Conservation (phyloP, 1,140 invertebrate genomes). For the Hydropsyche tenuis region DNA sequence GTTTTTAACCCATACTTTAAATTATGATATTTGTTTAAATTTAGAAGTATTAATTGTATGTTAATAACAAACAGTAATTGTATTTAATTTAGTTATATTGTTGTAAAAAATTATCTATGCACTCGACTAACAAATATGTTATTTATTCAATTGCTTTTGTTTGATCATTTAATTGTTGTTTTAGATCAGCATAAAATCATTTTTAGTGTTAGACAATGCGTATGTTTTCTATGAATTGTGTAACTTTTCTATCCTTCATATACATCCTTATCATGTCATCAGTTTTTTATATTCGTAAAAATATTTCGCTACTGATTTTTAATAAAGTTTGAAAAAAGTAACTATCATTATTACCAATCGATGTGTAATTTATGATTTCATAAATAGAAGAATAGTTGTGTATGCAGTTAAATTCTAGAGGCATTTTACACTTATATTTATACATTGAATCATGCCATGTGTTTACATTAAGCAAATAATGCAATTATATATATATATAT, state of each 20-base stretch:
- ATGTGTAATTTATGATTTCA: background rate
- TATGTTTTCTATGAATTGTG: constrained; percentile 12
- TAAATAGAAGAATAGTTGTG: constrained; percentile 21
- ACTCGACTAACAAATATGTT: constrained; percentile 30
- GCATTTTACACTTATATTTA: constrained; percentile 35
- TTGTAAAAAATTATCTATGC: constrained; percentile 22
- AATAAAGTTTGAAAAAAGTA: background rate
- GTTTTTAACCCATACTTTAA: constrained; percentile 7
- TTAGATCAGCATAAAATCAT: constrained; percentile 35
- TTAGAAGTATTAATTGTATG: constrained; percentile 24
- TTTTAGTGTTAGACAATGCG: constrained; percentile 9
- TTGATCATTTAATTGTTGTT: constrained; percentile 33
- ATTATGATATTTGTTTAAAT: constrained; percentile 11
- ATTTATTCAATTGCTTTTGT: constrained; percentile 31
- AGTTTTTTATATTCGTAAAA: no score
- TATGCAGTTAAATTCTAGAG: constrained; percentile 32
- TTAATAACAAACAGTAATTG: constrained; percentile 21
- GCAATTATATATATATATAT: constrained; percentile 45
- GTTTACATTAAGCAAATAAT: constrained; percentile 43
- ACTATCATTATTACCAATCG: background rate
- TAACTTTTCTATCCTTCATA: background rate
- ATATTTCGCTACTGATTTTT: no score
- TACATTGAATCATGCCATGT: constrained; percentile 36
- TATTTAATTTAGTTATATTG: constrained; percentile 26
- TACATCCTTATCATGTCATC: no score